A percentile compares a stretch with the other conserved stretches of the same genome.
phyloP scores from a whole-genome alignment of 2,888 invertebrate genomes.

The Portevinia maculata region DNA sequence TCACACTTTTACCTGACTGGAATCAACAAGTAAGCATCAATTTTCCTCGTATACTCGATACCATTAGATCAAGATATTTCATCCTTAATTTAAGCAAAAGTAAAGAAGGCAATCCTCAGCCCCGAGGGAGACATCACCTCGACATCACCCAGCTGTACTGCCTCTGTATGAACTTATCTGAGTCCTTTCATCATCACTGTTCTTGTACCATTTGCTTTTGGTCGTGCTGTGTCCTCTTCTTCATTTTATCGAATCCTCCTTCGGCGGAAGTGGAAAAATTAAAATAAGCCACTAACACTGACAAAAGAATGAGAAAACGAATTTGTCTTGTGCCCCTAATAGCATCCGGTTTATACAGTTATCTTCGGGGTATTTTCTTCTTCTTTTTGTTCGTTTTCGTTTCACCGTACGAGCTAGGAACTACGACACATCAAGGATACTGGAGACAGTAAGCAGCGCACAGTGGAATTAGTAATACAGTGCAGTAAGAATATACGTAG shows the following conservation, averaged over 20 bases:
- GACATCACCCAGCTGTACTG: constrained; percentile 23
- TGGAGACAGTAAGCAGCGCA: neutral
- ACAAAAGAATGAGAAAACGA: constrained; percentile 65
- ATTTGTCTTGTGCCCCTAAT: constrained; percentile 65
- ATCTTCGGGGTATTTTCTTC: constrained; percentile 30
- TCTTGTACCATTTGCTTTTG: neutral
- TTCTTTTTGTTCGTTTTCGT: neutral
- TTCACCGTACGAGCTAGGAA: neutral
- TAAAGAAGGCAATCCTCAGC: constrained; percentile 59
- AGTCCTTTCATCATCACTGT: constrained; percentile 23
- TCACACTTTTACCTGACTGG: constrained; percentile 71
- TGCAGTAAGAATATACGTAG: constrained; percentile 20
- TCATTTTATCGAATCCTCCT: constrained; percentile 40
- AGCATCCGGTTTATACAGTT: constrained; percentile 58
- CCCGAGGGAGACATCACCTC: constrained; percentile 60
- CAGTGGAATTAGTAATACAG: constrained; percentile 50
- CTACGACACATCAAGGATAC: constrained; percentile 51
- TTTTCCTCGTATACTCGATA: constrained; percentile 37
- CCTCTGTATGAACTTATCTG: constrained; percentile 44
- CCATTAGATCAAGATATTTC: constrained; percentile 74
- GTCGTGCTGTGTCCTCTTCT: constrained; percentile 13
- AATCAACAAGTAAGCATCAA: constrained; percentile 71
- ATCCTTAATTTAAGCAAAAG: constrained; percentile 73
- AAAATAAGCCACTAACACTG: constrained; percentile 65
- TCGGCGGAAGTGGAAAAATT: constrained; percentile 62